Evolutionary conservation across 2,113 vertebrate species (phyloP).

Genomic region (Aplodontia rufa): DNA sequence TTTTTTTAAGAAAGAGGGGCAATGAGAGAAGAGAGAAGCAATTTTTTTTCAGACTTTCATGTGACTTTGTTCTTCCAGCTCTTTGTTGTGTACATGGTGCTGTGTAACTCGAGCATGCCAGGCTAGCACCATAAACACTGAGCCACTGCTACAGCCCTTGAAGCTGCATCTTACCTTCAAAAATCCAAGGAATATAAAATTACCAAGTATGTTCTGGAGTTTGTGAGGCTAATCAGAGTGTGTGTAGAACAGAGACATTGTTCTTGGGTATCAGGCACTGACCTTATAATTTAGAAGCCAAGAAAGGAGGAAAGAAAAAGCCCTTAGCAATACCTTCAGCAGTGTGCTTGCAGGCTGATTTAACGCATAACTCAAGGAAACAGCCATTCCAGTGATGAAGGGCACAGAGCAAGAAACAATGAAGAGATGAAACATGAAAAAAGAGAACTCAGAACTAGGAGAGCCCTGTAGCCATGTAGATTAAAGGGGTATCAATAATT

Average conservation of each 20-base stretch:
- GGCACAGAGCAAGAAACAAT: background rate
- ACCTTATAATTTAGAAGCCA: background rate
- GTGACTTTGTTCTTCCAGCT: too few relatives aligned
- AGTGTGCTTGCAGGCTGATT: background rate
- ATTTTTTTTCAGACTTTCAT: too few relatives aligned
- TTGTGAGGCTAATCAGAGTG: background rate
- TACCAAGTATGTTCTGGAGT: background rate
- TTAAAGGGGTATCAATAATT: background rate
- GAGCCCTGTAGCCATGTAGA: background rate
- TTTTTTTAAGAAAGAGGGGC: too few relatives aligned
- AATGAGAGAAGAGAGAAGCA: too few relatives aligned
- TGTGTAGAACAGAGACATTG: background rate
- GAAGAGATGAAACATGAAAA: background rate
- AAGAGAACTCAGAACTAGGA: background rate
- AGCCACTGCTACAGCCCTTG: too few relatives aligned
- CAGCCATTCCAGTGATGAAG: background rate
- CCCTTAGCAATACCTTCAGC: background rate
- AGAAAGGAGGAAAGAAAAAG: background rate
- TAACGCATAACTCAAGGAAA: background rate
- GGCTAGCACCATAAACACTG: too few relatives aligned
- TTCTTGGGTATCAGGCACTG: background rate
- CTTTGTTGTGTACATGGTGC: too few relatives aligned
- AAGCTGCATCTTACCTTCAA: background rate
- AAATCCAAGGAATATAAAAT: background rate
- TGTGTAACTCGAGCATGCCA: too few relatives aligned